A percentile compares a stretch with the other conserved stretches of the same genome.
Conservation (phyloP, 2,797 vertebrate genomes). For the Amphiprion clarkii region DNA sequence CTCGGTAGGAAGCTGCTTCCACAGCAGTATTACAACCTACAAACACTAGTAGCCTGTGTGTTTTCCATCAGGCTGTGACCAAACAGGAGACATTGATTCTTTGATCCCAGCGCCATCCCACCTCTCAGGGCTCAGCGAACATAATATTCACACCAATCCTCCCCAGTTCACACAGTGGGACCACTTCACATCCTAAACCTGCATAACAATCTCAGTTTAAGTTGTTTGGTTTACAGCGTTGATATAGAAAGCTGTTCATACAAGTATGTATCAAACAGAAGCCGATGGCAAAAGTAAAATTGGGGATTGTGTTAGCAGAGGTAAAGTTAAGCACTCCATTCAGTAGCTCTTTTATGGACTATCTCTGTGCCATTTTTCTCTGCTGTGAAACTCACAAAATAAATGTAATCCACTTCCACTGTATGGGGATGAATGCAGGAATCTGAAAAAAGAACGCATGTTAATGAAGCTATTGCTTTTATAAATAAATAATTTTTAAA, state of each 20-base stretch:
- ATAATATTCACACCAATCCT: neutral
- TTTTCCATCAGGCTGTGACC: constrained; percentile 41
- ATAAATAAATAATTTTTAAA: no score
- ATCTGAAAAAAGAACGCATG: no score
- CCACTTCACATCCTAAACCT: neutral
- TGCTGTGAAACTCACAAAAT: no score
- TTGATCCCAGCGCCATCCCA: constrained; percentile 55
- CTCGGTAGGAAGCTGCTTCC: constrained; percentile 38
- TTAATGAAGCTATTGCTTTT: no score
- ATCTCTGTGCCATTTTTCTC: no score
- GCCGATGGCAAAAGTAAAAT: no score
- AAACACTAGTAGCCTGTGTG: constrained; percentile 39
- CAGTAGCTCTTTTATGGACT: no score
- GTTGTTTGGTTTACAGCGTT: neutral
- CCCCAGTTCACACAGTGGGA: neutral
- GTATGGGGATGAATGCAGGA: no score
- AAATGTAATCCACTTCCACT: no score
- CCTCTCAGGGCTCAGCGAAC: constrained; percentile 3
- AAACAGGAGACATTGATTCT: constrained; percentile 30
- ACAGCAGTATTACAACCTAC: constrained; percentile 27
- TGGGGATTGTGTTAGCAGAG: neutral
- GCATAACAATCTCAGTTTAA: neutral
- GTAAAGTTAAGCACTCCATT: neutral
- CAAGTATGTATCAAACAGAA: no score
- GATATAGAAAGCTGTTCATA: neutral